phyloP scores from a whole-genome alignment of 2,888 invertebrate genomes.

The Tridacna crocea region DNA sequence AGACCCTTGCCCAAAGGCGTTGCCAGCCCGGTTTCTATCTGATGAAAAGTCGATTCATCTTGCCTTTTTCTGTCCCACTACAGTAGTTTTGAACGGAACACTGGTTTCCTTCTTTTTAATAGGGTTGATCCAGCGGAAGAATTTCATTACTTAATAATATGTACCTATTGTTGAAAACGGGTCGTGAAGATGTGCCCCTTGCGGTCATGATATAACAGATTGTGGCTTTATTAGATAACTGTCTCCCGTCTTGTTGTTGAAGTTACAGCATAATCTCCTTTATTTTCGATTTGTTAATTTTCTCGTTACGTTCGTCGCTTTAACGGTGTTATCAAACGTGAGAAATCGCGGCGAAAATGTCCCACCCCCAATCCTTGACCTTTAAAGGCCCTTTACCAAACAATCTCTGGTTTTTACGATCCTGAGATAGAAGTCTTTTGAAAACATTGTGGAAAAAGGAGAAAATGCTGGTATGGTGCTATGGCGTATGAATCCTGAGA shows the following conservation, averaged over 20 bases:
- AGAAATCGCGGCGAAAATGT: not conserved
- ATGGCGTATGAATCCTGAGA: too few relatives aligned
- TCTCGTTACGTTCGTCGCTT: not conserved
- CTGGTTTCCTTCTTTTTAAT: not conserved
- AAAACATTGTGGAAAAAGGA: too few relatives aligned
- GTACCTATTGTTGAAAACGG: slow-evolving; percentile 10
- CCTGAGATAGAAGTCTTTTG: too few relatives aligned
- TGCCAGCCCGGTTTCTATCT: too few relatives aligned
- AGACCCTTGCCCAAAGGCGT: too few relatives aligned
- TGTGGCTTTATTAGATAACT: slow-evolving; percentile 5
- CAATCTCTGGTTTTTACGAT: too few relatives aligned
- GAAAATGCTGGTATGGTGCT: too few relatives aligned
- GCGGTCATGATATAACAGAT: not conserved
- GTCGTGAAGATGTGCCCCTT: not conserved
- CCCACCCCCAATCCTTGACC: not conserved
- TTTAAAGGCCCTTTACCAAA: too few relatives aligned
- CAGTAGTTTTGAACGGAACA: not conserved
- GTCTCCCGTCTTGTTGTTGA: not conserved
- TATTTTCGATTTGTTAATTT: slow-evolving; percentile 1
- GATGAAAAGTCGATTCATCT: too few relatives aligned
- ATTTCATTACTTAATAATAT: slow-evolving; percentile 27
- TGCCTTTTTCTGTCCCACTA: not conserved
- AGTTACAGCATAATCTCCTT: not conserved
- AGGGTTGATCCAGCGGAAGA: slow-evolving; percentile 4
- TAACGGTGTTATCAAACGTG: slow-evolving; percentile 3